Percentiles rank a stretch among this genome's conserved stretches.
Evolutionary conservation across 2,888 invertebrate genomes (phyloP).

Genomic region (Spicauda simplicius): DNA sequence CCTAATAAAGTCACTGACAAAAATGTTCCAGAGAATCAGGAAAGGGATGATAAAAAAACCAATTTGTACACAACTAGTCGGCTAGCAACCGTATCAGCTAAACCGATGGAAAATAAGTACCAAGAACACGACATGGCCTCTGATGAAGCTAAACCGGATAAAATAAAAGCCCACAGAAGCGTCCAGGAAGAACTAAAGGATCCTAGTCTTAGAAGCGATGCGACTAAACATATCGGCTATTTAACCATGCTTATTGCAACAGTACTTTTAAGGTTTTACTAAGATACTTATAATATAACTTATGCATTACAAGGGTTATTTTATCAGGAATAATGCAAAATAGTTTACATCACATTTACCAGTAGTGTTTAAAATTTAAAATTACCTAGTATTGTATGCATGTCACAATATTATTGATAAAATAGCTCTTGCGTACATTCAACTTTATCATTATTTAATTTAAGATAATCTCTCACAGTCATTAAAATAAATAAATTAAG

Average conservation of each 20-base stretch:
- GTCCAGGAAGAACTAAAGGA: constrained; percentile 53
- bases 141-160: constrained; percentile 74
- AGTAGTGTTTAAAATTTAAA: constrained; percentile 21
- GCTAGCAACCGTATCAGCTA: constrained; percentile 74
- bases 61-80: constrained; percentile 65
- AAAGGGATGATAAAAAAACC: constrained; percentile 43
- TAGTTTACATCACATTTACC: constrained; percentile 44
- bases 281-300: constrained; percentile 9
- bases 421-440: constrained; percentile 25
- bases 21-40: constrained; percentile 39
- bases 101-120: constrained; percentile 60
- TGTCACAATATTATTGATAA: constrained; percentile 20
- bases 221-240: constrained; percentile 50
- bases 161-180: constrained; percentile 64
- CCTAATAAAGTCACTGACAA: constrained; percentile 41
- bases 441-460: constrained; percentile 45
- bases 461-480: constrained; percentile 72
- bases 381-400: constrained; percentile 9
- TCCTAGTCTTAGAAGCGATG: constrained; percentile 47
- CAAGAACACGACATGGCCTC: constrained; percentile 71
- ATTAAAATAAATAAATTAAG: constrained; percentile 72
- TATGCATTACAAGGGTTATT: constrained; percentile 21
- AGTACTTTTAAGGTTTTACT: constrained; percentile 53
- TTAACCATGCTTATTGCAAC: constrained; percentile 48
- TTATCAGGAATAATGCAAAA: constrained; percentile 47